These are phyloP conservation scores for Dascyllus trimaculatus DNA, from an alignment of 2,113 vertebrate genomes.

Conservation along the genomic window DNA sequence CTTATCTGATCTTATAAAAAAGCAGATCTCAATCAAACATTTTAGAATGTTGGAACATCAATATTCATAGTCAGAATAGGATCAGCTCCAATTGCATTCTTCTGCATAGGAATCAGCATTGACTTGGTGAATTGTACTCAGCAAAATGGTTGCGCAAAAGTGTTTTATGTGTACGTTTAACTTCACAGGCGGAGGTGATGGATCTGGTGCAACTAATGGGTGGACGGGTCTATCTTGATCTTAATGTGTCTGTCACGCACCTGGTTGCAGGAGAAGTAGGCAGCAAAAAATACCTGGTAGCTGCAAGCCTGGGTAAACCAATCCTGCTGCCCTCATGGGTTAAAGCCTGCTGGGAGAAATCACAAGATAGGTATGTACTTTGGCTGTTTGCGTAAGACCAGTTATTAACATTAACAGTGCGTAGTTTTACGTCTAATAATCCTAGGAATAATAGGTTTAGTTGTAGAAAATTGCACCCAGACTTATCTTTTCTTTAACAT, in stretches of 20 bases:
- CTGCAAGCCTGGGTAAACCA: conserved; percentile 93
- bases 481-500: too few relatives aligned
- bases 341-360: conserved; percentile 92
- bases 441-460: too few relatives aligned
- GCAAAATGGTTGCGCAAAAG: not conserved
- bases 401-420: too few relatives aligned
- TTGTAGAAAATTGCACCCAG: too few relatives aligned
- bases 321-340: conserved; percentile 95
- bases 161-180: not conserved
- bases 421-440: too few relatives aligned
- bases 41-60: too few relatives aligned
- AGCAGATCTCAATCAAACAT: too few relatives aligned
- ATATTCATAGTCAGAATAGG: too few relatives aligned
- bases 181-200: conserved; percentile 91
- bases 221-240: conserved; percentile 91
- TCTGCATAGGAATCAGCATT: too few relatives aligned
- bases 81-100: too few relatives aligned
- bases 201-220: conserved; percentile 96
- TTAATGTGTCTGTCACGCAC: conserved; percentile 94
- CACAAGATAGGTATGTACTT: conserved; percentile 89
- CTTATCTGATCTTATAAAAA: too few relatives aligned
- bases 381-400: too few relatives aligned
- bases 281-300: conserved; percentile 98
- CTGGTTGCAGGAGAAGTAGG: conserved; percentile 98
- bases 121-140: not conserved